Percentiles rank a stretch among this genome's conserved stretches.
phyloP scores from a whole-genome alignment of 2,113 vertebrate species.

The Uria lomvia region DNA sequence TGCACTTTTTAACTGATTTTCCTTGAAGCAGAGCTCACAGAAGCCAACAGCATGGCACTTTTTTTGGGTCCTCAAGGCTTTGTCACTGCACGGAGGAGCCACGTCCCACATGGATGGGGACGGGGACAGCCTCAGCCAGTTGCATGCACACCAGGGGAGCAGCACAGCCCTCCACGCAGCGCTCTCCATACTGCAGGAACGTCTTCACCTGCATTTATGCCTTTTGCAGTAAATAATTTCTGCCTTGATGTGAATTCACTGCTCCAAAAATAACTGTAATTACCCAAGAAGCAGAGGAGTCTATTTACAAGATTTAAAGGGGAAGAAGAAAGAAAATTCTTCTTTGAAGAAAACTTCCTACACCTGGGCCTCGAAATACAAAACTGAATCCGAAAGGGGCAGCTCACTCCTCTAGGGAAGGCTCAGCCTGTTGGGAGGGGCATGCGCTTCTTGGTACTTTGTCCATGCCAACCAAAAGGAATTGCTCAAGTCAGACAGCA shows the following conservation, averaged over 20 bases:
- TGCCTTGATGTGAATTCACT: conserved; percentile 38
- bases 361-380: background rate
- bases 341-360: background rate
- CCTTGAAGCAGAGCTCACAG: background rate
- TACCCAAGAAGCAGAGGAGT: conserved; percentile 42
- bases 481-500: background rate
- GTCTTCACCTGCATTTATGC: background rate
- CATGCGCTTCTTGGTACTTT: background rate
- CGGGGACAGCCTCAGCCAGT: accelerated
- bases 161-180: background rate
- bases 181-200: background rate
- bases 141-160: accelerated
- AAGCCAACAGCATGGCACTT: background rate
- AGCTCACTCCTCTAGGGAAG: background rate
- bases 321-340: conserved; percentile 7
- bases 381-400: background rate
- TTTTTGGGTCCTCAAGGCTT: background rate
- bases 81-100: background rate
- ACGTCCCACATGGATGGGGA: background rate
- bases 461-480: background rate
- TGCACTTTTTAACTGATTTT: background rate
- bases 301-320: conserved; percentile 60
- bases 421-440: background rate
- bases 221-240: conserved; percentile 28
- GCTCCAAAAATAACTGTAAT: conserved; percentile 61